Conservation (phyloP, 2,888 invertebrate genomes). For the Hydrotaea cyrtoneurina region DNA sequence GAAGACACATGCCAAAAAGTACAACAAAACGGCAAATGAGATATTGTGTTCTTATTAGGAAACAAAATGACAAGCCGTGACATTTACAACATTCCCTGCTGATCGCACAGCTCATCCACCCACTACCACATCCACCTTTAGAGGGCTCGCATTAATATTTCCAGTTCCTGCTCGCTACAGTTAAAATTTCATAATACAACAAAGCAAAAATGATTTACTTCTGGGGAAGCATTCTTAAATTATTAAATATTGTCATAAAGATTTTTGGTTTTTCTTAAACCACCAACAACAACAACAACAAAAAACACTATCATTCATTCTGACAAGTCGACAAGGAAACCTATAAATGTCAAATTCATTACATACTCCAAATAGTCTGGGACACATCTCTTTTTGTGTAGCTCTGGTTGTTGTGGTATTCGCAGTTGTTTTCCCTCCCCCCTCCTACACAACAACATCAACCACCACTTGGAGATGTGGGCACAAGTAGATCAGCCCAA, state of each 20-base stretch:
- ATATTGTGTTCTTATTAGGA: constrained; percentile 4
- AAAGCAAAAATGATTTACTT: background rate
- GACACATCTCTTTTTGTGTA: constrained; percentile 15
- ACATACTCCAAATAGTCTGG: constrained; percentile 25
- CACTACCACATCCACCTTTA: background rate
- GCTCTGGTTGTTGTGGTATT: background rate
- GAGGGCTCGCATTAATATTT: background rate
- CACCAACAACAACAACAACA: too few relatives aligned
- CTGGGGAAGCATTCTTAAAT: constrained; percentile 10
- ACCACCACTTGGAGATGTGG: constrained; percentile 16
- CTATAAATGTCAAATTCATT: constrained; percentile 69
- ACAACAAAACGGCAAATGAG: constrained; percentile 2
- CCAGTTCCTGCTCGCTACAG: constrained; percentile 22
- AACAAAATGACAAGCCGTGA: constrained; percentile 2
- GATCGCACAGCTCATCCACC: background rate
- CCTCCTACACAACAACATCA: background rate
- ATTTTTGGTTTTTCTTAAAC: background rate
- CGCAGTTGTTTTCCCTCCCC: background rate
- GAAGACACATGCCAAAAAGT: background rate
- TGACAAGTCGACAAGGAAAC: constrained; percentile 69
- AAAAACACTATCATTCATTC: constrained; percentile 66
- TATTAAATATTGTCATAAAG: constrained; percentile 45
- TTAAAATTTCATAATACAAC: background rate
- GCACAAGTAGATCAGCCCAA: constrained; percentile 49
- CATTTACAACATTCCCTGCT: constrained; percentile 26